Conservation (phyloP, 2,888 invertebrate genomes). For the Torymus auratus region DNA sequence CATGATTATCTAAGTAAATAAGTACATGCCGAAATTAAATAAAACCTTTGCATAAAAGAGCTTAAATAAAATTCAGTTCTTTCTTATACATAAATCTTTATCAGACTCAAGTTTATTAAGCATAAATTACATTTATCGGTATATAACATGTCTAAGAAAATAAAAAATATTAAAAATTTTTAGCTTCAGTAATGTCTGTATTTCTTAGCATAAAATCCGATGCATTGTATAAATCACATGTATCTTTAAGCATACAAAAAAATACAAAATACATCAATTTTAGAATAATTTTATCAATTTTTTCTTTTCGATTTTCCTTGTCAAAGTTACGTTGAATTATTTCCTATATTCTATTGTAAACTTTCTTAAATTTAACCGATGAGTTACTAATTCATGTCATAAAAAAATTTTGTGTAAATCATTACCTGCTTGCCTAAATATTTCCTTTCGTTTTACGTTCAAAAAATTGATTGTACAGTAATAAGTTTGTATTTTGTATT, state of each 20-base stretch:
- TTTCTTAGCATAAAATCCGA: conserved; percentile 39
- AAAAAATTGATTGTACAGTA: conserved; percentile 52
- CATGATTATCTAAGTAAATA: conserved; percentile 20
- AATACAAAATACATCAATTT: conserved; percentile 55
- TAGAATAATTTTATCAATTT: conserved; percentile 49
- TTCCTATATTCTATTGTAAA: conserved; percentile 26
- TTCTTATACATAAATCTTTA: conserved; percentile 32
- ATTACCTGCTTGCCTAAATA: conserved; percentile 35
- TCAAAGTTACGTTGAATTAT: conserved; percentile 11
- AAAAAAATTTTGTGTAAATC: conserved; percentile 30
- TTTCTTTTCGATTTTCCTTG: conserved; percentile 18
- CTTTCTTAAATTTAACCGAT: conserved; percentile 40
- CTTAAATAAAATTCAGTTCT: conserved; percentile 27
- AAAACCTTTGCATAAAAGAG: conserved; percentile 3
- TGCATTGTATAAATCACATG: conserved; percentile 46
- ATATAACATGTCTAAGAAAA: conserved; percentile 52
- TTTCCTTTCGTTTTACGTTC: conserved; percentile 39
- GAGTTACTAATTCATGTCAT: conserved; percentile 28
- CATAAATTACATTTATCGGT: conserved; percentile 52
- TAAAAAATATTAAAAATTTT: conserved; percentile 51
- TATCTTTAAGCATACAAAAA: conserved; percentile 54
- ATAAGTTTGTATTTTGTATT: conserved; percentile 43
- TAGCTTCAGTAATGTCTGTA: conserved; percentile 41
- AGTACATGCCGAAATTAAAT: conserved; percentile 30
- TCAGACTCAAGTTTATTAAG: conserved; percentile 55